Base-by-base conservation (phyloP, 2,113 vertebrate species). In the Ictidomys tridecemlineatus region DNA sequence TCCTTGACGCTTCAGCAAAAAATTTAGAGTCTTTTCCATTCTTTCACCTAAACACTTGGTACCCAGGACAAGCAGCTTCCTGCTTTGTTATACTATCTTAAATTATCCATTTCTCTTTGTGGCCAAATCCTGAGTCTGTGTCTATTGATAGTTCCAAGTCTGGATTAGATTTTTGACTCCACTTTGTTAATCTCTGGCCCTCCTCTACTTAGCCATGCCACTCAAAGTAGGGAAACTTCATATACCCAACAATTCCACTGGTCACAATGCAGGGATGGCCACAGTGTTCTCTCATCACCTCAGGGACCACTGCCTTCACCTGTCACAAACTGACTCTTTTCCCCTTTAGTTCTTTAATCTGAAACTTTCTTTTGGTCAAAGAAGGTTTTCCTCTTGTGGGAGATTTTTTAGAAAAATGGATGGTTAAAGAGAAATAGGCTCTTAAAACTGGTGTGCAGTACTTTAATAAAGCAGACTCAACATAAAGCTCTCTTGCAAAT, bases 251-350 rank as follows among this genome's bases (percentile, higher is more conserved):
- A 94, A 85, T 93, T 78, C 78, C 24, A 79, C 30, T 83, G 65
- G 91, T 94, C 96, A 96, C 74, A 97, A 87, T 95, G 92, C 11
- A 94, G 69, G 58, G 30, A 48, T 92, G 82, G 69, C 70, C 48
- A 93, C 32, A 87, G 32, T 22, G 65, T 84, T 87, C 70, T 58
- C 73, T 94, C 28, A 80, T 72, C 37, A 92, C 34, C 24, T 70
- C 73, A 92, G 13, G 76, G 26, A 22, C 48, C 56, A 85, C 30
- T 79, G 69, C 30, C 72, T 16, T 91, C 70, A 86, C 53, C 39
- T 63, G 34, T 93, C 37, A 92, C 45, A 72, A 92, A 82, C 1
- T 42, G 48, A 32, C 70, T 86, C 32, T 48, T 82, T 39, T 37
- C 30, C 67, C 14, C 18, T 24, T 65, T 9, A n/a, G 9, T 78